phyloP scores from a whole-genome alignment of 2,888 invertebrate species.

The Volucella zonaria region DNA sequence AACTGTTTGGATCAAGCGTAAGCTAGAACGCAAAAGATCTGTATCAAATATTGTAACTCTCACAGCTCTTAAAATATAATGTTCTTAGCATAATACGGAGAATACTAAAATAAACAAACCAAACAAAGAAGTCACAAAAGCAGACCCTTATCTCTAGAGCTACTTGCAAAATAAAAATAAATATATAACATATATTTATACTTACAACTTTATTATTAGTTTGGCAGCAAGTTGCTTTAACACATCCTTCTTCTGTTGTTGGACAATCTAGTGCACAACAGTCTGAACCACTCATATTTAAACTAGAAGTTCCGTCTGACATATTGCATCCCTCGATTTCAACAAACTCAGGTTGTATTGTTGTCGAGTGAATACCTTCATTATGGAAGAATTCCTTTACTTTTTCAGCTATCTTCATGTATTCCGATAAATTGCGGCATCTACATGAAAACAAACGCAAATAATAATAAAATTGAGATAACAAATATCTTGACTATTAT shows the following conservation, averaged over 20 bases:
- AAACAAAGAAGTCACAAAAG: no score
- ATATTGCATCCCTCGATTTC: conserved; percentile 86
- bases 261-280: conserved; percentile 94
- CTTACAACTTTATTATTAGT: conserved; percentile 81
- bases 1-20: no score
- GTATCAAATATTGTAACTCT: no score
- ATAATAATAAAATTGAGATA: conserved; percentile 9
- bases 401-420: conserved; percentile 98
- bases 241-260: conserved; percentile 91
- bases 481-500: conserved; percentile 19
- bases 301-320: conserved; percentile 82
- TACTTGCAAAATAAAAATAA: not conserved
- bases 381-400: conserved; percentile 99
- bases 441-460: conserved; percentile 81
- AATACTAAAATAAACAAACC: no score
- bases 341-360: conserved; percentile 98
- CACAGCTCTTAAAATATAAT: no score
- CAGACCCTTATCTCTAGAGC: no score
- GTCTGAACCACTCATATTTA: conserved; percentile 84
- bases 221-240: conserved; percentile 92
- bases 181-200: not conserved
- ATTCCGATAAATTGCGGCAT: conserved; percentile 96
- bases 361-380: conserved; percentile 99
- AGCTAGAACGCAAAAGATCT: no score
- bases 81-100: no score